Evolutionary conservation across 2,113 vertebrate species (phyloP), one percentile per base, ranked within the genome.

Genomic region (Tupaia chinensis): DNA sequence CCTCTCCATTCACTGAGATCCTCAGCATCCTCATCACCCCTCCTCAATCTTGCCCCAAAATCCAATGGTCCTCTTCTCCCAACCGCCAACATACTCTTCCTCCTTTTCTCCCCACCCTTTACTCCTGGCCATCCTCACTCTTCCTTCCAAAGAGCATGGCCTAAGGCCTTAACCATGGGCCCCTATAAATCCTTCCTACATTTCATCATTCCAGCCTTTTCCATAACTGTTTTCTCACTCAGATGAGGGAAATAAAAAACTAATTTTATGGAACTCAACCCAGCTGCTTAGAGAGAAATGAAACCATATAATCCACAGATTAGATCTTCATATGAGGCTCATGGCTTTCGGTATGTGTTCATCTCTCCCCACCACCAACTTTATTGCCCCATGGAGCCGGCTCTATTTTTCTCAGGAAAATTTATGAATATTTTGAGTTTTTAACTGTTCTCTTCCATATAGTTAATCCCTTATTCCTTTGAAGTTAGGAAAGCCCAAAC

Each of bases 391-490:
- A 7, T 58, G 63, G 90, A 95, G 66, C 81, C 81, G 88, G 91
- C 61, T 83, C 83, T 92, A 56, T 69, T 92, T 74, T 94, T 70
- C 87, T 95, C 73, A 68, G 81, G 96, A 85, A 96, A 96, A 87
- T 82, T 74, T 96, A 93, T 85, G 74, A 68, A 69, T 94, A 96
- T 87, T 96, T 89, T 69, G 69, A 93, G 87, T 88, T 95, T 96
- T 96, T 82, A 89, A 93, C 92, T 84, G 53, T 97, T 74, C 92
- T 96, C 72, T 87, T 84, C 95, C 77, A 85, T 91, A 66, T 69
- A 7, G 93, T 81, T 97, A 73, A 96, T 91, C 54, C 76, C 56
- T 63, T 90, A 68, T 32, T 90, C 78, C 80, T 97, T 97, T 97
- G 95, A 98, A 97, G 95, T 93, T 76, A 70, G 70, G 84, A 93